Percentiles rank a stretch among this genome's conserved stretches.
Evolutionary conservation across 2,888 invertebrate genomes (phyloP).

Genomic region (Hedychridium roseum): DNA sequence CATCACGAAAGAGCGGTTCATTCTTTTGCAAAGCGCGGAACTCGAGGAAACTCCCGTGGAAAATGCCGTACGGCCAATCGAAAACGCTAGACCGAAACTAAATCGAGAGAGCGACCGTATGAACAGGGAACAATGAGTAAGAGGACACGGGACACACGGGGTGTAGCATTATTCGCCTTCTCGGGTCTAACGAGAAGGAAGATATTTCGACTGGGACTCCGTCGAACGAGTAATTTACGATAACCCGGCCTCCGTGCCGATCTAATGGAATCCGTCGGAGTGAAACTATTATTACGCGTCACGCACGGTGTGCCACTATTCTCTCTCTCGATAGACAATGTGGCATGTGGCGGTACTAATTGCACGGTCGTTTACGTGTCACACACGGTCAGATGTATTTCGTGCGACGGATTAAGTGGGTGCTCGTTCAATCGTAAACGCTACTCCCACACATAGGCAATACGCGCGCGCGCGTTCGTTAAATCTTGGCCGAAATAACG

Average conservation of each 20-base stretch:
- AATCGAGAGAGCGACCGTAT: too few relatives aligned
- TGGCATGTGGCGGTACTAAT: slow-evolving; percentile 30
- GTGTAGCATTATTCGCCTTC: too few relatives aligned
- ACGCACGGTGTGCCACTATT: slow-evolving; percentile 16
- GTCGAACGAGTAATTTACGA: slow-evolving; percentile 31
- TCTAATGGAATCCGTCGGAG: slow-evolving; percentile 30
- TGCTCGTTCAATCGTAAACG: slow-evolving; percentile 12
- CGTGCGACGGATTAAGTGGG: slow-evolving; percentile 31
- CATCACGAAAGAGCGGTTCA: too few relatives aligned
- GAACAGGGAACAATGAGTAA: too few relatives aligned
- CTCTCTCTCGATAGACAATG: too few relatives aligned
- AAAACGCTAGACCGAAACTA: too few relatives aligned
- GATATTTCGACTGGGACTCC: slow-evolving; percentile 27
- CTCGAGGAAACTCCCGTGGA: too few relatives aligned
- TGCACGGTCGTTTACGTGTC: slow-evolving; percentile 35
- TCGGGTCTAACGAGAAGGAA: slow-evolving; percentile 18
- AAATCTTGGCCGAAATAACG: too few relatives aligned
- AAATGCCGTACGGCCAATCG: too few relatives aligned
- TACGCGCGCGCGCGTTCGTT: background rate
- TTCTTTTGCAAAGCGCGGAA: too few relatives aligned
- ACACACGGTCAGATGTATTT: slow-evolving; percentile 31
- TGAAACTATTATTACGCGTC: slow-evolving; percentile 27
- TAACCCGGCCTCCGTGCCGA: slow-evolving; percentile 13
- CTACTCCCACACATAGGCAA: background rate
- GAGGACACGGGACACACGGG: too few relatives aligned